A percentile compares a stretch with the other conserved stretches of the same genome.
phyloP scores from a whole-genome alignment of 2,888 invertebrate genomes.

The Anarsia innoxiella region DNA sequence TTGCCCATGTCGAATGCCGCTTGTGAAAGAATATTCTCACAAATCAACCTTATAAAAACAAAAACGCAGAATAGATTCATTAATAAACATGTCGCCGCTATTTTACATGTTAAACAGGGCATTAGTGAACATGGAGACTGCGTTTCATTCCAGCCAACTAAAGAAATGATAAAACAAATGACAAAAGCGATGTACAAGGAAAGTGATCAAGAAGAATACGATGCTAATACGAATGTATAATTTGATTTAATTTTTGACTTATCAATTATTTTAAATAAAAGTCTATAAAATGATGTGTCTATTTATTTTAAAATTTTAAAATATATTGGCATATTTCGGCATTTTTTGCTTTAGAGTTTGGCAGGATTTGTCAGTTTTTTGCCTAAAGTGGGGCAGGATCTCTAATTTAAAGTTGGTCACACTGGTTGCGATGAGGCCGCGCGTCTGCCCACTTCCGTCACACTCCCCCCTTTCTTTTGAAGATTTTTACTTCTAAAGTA shows the following conservation, averaged over 20 bases:
- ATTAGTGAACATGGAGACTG: slow-evolving; percentile 8
- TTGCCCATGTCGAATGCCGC: slow-evolving; percentile 1
- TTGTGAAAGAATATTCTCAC: background rate
- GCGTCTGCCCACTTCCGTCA: too few species aligned
- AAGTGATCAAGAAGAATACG: background rate
- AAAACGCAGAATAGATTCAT: slow-evolving; percentile 2
- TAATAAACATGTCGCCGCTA: slow-evolving; percentile 10
- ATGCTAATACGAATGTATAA: background rate
- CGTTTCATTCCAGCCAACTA: slow-evolving; percentile 2
- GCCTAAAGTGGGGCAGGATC: background rate
- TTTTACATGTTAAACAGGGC: slow-evolving; percentile 6
- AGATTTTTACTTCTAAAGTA: too few species aligned
- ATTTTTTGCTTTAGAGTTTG: background rate
- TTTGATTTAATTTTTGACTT: background rate
- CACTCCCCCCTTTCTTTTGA: too few species aligned
- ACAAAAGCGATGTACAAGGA: background rate
- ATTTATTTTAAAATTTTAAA: background rate
- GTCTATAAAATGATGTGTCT: too few species aligned
- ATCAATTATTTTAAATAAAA: background rate
- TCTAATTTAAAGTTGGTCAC: background rate
- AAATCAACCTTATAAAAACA: slow-evolving; percentile 3
- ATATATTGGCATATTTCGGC: background rate
- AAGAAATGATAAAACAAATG: background rate
- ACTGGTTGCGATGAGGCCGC: too few species aligned
- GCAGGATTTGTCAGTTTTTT: background rate